A percentile compares a stretch with the other conserved stretches of the same genome.
These are phyloP conservation scores for Astropecten irregularis DNA, from an alignment of 53 echinoderm and acorn worm genomes.

Conservation along the genomic window DNA sequence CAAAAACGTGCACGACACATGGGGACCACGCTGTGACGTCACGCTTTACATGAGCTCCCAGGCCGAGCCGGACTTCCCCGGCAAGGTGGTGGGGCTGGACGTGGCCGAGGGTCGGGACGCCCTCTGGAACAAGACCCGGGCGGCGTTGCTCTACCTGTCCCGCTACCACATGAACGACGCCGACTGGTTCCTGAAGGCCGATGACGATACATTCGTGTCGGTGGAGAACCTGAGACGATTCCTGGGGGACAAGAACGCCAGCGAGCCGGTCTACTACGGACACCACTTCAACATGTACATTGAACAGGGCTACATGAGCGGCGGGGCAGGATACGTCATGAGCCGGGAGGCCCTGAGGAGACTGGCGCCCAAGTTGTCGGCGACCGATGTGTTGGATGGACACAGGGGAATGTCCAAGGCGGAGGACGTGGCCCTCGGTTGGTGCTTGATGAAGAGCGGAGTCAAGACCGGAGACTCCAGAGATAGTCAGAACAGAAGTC, in stretches of 20 bases:
- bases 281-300: neutral
- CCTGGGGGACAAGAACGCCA: constrained; percentile 41
- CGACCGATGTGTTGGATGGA: constrained; percentile 67
- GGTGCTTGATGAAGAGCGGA: constrained; percentile 68
- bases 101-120: constrained; percentile 21
- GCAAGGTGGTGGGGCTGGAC: constrained; percentile 1
- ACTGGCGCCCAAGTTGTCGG: constrained; percentile 22
- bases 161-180: constrained; percentile 17
- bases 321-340: constrained; percentile 58
- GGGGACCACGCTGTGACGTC: constrained; percentile 49
- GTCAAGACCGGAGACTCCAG: constrained; percentile 81
- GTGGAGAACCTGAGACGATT: constrained; percentile 55
- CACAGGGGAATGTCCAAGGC: constrained; percentile 49
- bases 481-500: constrained; percentile 57
- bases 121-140: constrained; percentile 46
- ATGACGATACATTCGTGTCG: constrained; percentile 61
- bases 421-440: constrained; percentile 82
- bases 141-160: constrained; percentile 41
- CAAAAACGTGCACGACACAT: constrained; percentile 10
- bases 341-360: constrained; percentile 38
- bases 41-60: constrained; percentile 41
- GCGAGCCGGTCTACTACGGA: constrained; percentile 24
- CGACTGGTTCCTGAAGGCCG: constrained; percentile 61
- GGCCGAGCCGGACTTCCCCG: constrained; percentile 3
- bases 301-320: constrained; percentile 54